These are phyloP conservation scores for Pogonocichla stellata DNA, from an alignment of 2,113 vertebrate species.

Conservation along the genomic window DNA sequence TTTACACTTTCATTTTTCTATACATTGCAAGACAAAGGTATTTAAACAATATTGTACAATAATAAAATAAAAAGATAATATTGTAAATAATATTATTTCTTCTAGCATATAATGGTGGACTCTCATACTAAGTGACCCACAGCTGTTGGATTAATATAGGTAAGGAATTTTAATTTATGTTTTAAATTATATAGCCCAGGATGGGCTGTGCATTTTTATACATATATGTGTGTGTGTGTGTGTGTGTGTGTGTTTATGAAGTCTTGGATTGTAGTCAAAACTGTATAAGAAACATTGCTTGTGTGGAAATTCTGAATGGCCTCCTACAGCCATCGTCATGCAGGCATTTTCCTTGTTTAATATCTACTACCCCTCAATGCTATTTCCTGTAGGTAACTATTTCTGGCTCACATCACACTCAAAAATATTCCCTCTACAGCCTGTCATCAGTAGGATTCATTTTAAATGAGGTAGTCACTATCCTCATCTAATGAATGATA, in stretches of 20 bases:
- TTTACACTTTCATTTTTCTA: neutral
- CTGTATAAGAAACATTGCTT: neutral
- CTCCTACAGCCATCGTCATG: neutral
- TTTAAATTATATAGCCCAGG: neutral
- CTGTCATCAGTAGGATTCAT: neutral
- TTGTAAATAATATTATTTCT: neutral
- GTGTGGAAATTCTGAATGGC: neutral
- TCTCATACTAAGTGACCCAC: neutral
- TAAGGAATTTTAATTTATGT: neutral
- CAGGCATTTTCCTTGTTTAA: neutral
- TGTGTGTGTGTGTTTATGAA: neutral
- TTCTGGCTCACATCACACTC: neutral
- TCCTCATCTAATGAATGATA: slow-evolving; percentile 3
- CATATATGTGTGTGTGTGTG: neutral
- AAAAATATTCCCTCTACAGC: neutral
- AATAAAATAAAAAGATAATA: neutral
- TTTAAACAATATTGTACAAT: neutral
- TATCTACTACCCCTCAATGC: neutral
- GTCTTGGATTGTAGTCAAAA: neutral
- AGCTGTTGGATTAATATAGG: neutral
- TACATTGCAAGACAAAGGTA: neutral
- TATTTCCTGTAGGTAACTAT: neutral
- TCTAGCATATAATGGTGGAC: neutral
- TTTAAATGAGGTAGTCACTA: neutral
- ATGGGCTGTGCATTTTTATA: neutral